These are phyloP conservation scores for Percopsis transmontana DNA, from an alignment of 2,113 vertebrate genomes.

Conservation along the genomic window DNA sequence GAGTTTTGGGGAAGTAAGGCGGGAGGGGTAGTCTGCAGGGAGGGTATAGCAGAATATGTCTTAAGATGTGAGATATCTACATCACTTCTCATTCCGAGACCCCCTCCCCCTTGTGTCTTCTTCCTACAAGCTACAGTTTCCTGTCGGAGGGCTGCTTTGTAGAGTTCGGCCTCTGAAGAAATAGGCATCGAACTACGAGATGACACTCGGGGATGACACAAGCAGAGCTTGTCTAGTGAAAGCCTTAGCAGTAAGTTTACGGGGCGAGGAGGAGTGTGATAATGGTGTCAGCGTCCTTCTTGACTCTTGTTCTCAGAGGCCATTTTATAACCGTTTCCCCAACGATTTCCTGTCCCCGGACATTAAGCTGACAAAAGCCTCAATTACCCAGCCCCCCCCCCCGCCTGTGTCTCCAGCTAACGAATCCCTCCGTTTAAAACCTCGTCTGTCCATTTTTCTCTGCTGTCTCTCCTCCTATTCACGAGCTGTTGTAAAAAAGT, in stretches of 20 bases:
- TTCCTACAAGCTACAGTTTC: not conserved
- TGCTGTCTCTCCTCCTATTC: not conserved
- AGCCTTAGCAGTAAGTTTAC: not conserved
- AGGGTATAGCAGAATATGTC: constrained; percentile 7
- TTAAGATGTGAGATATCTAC: constrained; percentile 28
- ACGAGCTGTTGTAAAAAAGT: no score
- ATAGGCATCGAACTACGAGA: not conserved
- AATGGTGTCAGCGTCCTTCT: constrained; percentile 17
- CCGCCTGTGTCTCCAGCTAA: not conserved
- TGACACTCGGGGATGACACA: not conserved
- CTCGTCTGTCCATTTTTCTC: not conserved
- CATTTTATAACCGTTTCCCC: constrained; percentile 15
- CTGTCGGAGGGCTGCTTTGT: constrained; percentile 20
- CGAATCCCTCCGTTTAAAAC: not conserved
- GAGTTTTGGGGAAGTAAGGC: constrained; percentile 30
- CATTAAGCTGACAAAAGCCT: not conserved
- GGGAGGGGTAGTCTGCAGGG: constrained; percentile 20
- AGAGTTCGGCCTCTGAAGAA: constrained; percentile 42
- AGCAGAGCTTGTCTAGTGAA: not conserved
- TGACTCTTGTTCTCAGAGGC: not conserved
- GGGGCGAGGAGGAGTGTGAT: not conserved
- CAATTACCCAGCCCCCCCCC: not conserved
- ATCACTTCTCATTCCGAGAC: constrained; percentile 18
- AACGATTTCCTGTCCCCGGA: constrained; percentile 9
- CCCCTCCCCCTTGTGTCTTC: constrained; percentile 28